Evolutionary conservation across 2,888 invertebrate genomes (phyloP), one percentile per base, ranked within the genome.

Genomic region (Zygogramma bicolorata): DNA sequence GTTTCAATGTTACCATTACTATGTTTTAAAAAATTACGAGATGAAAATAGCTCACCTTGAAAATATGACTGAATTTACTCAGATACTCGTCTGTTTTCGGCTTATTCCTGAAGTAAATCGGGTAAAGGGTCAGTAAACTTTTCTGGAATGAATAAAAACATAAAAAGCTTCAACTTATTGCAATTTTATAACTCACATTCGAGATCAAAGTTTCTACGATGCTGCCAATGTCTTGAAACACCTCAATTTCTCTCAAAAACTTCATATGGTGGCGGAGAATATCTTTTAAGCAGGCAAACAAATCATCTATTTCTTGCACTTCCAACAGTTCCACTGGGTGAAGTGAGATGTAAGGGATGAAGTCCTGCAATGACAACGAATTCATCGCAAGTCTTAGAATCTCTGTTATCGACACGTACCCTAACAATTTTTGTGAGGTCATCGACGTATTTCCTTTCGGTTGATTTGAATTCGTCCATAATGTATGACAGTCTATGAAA

Each of bases 21-120:
- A n/a, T n/a, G n/a, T n/a, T 58, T 13, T 10, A 34, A 34, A 34
- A 34, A 34, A 34, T 34, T 10, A 10, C 34, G 13, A 34, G 13
- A 10, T 34, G n/a, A n/a, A n/a, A n/a, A n/a, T 18, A 5, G 67
- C 75, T 81, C 81, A 85, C 86, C 76, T 79, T 81, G 27, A 85
- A 77, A 1, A 84, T 65, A 1, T 75, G 67, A 60, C 76, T 79
- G 65, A 83, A 83, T 18, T 83, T 79, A 62, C 79, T 80, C 0
- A 83, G 69, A 29, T 81, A 76, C 25, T 71, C 61, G 66, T 86
- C 84, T 3, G 86, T 83, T 68, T 73, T 81, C 13, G 84, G 85
- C 74, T 86, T 86, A 70, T 85, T 86, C 74, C 81, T 84, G 29
- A 82, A 84, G 75, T 87, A 87, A 25, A 80, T 67, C 10, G 85